Evolutionary conservation across 2,888 invertebrate genomes (phyloP).

Genomic region (Lamellibrachia columna): DNA sequence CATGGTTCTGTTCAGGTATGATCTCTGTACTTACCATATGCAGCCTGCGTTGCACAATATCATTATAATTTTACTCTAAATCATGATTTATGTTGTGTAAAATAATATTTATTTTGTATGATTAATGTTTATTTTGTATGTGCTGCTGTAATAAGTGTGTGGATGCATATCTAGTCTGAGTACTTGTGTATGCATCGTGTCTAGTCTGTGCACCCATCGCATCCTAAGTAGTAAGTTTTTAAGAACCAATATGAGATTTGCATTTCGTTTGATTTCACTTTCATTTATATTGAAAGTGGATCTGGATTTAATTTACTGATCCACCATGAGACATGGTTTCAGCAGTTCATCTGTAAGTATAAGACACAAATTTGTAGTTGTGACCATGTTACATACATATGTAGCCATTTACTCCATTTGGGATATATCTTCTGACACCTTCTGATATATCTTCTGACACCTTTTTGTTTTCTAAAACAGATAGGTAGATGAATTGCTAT

Average conservation of each 20-base stretch:
- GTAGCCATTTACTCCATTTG: not conserved
- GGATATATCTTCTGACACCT: not conserved
- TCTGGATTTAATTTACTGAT: not conserved
- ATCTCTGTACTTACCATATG: not conserved
- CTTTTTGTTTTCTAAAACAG: not conserved
- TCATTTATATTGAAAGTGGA: not conserved
- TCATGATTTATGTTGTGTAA: not conserved
- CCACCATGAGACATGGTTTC: not conserved
- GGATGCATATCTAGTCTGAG: not conserved
- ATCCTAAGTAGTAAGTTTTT: not conserved
- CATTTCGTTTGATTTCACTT: not conserved
- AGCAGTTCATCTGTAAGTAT: not conserved
- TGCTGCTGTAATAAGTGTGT: not conserved
- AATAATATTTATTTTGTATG: not conserved
- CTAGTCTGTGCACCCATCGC: not conserved
- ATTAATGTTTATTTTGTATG: not conserved
- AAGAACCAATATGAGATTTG: not conserved
- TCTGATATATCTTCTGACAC: not conserved
- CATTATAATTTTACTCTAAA: not conserved
- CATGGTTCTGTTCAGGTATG: not conserved
- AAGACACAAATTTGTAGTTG: not conserved
- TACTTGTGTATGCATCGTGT: not conserved
- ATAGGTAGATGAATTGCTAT: not conserved
- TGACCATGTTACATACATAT: not conserved
- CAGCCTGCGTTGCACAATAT: not conserved